Conservation (phyloP, 2,113 vertebrate genomes). For the Prunella fulvescens region DNA sequence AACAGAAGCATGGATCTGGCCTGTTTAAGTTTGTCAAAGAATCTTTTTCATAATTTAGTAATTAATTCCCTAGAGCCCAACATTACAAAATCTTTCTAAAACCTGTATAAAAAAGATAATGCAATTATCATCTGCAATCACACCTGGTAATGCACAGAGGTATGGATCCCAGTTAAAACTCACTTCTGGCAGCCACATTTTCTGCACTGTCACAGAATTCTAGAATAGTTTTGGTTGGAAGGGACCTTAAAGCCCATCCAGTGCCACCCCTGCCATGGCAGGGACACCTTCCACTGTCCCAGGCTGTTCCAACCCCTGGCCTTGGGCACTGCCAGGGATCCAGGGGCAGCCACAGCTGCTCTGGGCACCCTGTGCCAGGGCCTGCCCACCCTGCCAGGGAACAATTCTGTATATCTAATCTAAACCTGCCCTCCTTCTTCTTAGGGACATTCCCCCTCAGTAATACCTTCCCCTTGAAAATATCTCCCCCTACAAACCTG, state of each 20-base stretch:
- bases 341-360: neutral
- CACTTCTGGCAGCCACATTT: neutral
- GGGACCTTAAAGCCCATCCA: neutral
- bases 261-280: accelerated
- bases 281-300: neutral
- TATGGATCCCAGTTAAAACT: neutral
- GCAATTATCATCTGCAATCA: neutral
- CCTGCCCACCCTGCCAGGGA: accelerated
- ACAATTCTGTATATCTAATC: neutral
- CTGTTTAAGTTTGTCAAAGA: neutral
- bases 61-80: neutral
- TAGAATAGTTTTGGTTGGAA: neutral
- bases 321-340: neutral
- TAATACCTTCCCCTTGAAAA: neutral
- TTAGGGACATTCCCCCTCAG: no score
- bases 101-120: neutral
- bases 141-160: neutral
- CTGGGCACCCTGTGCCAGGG: neutral
- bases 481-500: neutral
- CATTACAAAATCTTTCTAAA: neutral
- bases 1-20: neutral
- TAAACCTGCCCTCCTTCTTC: neutral
- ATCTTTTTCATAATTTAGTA: neutral
- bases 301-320: neutral
- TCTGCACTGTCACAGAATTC: neutral